A percentile compares a stretch with the other conserved stretches of the same genome.
Conservation (phyloP, 2,888 invertebrate species). For the Himalopsyche japonica region DNA sequence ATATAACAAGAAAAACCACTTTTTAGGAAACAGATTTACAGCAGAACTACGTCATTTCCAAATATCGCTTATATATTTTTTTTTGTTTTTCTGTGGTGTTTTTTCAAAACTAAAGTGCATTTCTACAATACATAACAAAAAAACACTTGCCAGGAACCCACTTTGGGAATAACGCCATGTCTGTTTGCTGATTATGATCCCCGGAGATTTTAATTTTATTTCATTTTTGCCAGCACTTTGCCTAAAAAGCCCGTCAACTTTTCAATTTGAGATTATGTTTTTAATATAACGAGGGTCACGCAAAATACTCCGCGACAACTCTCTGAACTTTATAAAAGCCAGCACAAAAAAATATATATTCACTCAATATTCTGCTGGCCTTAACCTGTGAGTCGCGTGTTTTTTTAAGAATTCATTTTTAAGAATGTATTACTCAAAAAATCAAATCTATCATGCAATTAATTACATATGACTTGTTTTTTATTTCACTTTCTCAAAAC, state of each 20-base stretch:
- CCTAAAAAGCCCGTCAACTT: background rate
- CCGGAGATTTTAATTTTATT: background rate
- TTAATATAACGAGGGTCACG: background rate
- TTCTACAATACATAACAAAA: background rate
- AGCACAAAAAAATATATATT: no score
- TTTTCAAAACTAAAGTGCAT: background rate
- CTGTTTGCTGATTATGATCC: background rate
- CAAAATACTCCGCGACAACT: background rate
- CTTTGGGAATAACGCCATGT: background rate
- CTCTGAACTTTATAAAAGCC: background rate
- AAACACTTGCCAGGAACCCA: background rate
- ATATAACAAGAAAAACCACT: no score
- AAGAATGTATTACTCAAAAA: no score
- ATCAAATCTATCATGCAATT: no score
- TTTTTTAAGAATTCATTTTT: no score
- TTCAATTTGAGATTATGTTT: background rate
- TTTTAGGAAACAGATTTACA: no score
- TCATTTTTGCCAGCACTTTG: background rate
- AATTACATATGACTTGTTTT: no score
- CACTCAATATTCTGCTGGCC: no score
- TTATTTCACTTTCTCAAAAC: no score
- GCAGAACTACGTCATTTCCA: no score
- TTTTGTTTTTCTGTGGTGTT: background rate
- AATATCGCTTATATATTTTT: no score
- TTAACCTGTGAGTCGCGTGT: no score